phyloP scores from a whole-genome alignment of 2,113 vertebrate species.

The Glareola pratincola region DNA sequence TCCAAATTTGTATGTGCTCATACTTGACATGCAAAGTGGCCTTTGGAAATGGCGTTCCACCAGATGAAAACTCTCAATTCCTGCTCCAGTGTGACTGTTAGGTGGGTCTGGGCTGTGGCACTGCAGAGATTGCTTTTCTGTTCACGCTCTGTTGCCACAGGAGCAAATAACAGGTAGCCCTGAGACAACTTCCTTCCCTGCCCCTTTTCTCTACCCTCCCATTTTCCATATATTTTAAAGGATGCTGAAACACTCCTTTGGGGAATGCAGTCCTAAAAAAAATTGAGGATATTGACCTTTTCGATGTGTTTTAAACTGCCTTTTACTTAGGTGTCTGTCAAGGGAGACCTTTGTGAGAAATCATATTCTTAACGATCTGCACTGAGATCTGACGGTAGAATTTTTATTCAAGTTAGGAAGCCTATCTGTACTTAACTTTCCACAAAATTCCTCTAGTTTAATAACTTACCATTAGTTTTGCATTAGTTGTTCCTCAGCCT shows the following conservation, averaged over 20 bases:
- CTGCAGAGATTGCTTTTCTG: background rate
- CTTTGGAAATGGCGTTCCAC: background rate
- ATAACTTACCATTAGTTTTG: background rate
- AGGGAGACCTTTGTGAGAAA: background rate
- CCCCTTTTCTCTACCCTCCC: background rate
- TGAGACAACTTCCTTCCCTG: background rate
- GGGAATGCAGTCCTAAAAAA: background rate
- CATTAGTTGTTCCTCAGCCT: background rate
- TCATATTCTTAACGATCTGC: background rate
- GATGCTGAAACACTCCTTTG: background rate
- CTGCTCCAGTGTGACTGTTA: background rate
- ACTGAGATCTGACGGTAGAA: background rate
- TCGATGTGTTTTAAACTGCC: background rate
- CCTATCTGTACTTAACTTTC: background rate
- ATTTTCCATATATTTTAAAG: background rate
- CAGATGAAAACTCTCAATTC: background rate
- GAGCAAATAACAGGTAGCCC: background rate
- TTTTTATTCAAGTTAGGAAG: background rate
- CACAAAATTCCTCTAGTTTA: background rate
- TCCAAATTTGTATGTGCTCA: background rate
- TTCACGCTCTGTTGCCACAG: fast-evolving
- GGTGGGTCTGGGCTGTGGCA: background rate
- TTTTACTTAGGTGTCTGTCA: constrained; percentile 1
- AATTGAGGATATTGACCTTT: background rate
- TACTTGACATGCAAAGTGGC: background rate